phyloP scores from a whole-genome alignment of 2,888 invertebrate species.

The Urechis unicinctus region DNA sequence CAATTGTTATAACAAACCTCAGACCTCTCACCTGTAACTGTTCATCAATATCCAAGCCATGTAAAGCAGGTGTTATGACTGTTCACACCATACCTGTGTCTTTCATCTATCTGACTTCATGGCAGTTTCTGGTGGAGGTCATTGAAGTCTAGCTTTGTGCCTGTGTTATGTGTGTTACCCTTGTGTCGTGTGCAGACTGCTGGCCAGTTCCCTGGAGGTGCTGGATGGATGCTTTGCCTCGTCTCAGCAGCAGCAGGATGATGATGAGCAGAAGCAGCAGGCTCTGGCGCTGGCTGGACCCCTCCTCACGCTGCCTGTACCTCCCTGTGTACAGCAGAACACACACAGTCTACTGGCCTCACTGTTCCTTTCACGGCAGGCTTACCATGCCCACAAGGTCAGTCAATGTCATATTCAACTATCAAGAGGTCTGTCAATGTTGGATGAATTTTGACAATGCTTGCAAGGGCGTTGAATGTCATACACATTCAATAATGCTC shows the following conservation, averaged over 20 bases:
- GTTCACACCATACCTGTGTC: too few species aligned
- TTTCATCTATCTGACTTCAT: too few species aligned
- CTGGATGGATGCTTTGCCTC: conserved; percentile 66
- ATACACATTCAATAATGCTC: too few species aligned
- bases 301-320: conserved; percentile 65
- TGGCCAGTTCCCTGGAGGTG: conserved; percentile 59
- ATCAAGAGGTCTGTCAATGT: too few species aligned
- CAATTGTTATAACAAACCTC: too few species aligned
- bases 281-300: conserved; percentile 64
- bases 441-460: too few species aligned
- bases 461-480: too few species aligned
- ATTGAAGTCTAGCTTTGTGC: too few species aligned
- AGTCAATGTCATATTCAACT: conserved; percentile 12
- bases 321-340: conserved; percentile 66
- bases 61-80: too few species aligned
- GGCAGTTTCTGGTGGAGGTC: too few species aligned
- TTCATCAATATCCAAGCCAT: too few species aligned
- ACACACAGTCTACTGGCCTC: conserved; percentile 79
- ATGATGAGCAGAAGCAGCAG: conserved; percentile 17
- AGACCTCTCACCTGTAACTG: too few species aligned
- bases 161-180: background rate
- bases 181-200: conserved; percentile 26
- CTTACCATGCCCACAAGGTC: conserved; percentile 83
- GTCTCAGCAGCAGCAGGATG: conserved; percentile 7
- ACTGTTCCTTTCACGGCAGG: conserved; percentile 64